Conservation (phyloP, 2,888 invertebrate genomes). For the Aelia acuminata region DNA sequence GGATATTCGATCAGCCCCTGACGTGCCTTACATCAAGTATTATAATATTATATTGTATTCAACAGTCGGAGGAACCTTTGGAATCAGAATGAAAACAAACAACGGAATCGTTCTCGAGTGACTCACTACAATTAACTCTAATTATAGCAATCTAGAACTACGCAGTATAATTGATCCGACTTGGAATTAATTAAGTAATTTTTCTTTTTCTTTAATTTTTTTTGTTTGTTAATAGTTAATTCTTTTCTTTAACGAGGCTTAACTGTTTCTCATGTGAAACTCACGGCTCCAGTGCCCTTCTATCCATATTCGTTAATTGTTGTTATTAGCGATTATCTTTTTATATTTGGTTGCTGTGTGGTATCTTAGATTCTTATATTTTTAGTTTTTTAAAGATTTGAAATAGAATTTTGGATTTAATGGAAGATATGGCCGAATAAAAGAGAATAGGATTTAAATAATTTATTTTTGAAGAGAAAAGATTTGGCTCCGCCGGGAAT, state of each 20-base stretch:
- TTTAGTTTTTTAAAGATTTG: no score
- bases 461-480: no score
- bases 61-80: not conserved
- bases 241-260: not conserved
- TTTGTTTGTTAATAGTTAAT: slow-evolving; percentile 4
- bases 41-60: no score
- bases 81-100: not conserved
- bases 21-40: no score
- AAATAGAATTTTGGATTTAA: no score
- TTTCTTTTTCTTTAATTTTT: not conserved
- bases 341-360: not conserved
- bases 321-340: not conserved
- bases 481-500: no score
- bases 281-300: not conserved
- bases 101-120: not conserved
- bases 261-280: slow-evolving; percentile 33
- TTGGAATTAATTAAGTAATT: slow-evolving; percentile 28
- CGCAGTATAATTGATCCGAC: slow-evolving; percentile 26
- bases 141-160: slow-evolving; percentile 30
- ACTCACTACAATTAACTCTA: slow-evolving; percentile 8
- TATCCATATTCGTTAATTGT: not conserved
- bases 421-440: no score
- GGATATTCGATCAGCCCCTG: no score
- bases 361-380: no score
- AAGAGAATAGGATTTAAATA: no score